phyloP scores from a whole-genome alignment of 2,797 vertebrate species.

The Euphonia xanthogaster region DNA sequence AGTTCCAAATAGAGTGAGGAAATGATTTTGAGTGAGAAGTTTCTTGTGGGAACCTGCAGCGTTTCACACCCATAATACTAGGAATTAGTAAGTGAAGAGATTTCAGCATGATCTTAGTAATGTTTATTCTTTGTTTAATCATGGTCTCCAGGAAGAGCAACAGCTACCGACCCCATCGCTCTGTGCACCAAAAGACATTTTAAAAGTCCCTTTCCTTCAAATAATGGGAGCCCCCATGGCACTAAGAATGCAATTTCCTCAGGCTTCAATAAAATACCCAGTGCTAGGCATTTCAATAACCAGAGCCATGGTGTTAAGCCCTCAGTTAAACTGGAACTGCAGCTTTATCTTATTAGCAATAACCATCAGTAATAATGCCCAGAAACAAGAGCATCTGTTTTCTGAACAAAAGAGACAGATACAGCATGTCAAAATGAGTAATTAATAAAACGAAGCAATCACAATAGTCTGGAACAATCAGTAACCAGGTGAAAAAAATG shows the following conservation, averaged over 20 bases:
- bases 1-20: background rate
- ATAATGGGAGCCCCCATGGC: background rate
- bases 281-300: conserved; percentile 1
- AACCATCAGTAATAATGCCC: conserved; percentile 51
- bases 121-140: conserved; percentile 8
- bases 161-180: background rate
- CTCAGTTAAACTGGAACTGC: background rate
- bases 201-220: background rate
- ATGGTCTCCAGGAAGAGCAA: background rate
- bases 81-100: background rate
- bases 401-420: conserved; percentile 61
- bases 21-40: background rate
- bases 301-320: background rate
- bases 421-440: conserved; percentile 67
- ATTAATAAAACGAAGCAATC: conserved; percentile 70
- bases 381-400: conserved; percentile 63
- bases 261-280: background rate
- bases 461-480: conserved; percentile 63
- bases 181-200: background rate
- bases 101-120: background rate
- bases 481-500: conserved; percentile 68
- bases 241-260: background rate
- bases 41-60: background rate
- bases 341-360: conserved; percentile 55
- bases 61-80: background rate